phyloP scores from a whole-genome alignment of 2,797 vertebrate genomes.

The Mareca penelope region DNA sequence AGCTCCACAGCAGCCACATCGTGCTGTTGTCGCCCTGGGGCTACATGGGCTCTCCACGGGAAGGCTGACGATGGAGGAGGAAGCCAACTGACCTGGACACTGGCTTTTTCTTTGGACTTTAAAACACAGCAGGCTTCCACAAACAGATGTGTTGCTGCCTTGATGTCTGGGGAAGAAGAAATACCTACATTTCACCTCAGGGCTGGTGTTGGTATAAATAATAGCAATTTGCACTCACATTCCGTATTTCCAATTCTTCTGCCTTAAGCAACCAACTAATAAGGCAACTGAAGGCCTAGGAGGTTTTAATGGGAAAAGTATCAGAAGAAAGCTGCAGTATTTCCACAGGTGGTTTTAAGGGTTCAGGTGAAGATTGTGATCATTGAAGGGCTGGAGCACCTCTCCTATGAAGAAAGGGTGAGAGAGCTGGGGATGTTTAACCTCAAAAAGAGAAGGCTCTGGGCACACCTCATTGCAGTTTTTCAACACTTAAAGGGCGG shows the following conservation, averaged over 20 bases:
- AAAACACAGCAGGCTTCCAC: background rate
- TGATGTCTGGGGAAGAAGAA: background rate
- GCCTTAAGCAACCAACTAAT: background rate
- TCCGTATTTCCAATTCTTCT: background rate
- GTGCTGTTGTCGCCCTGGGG: background rate
- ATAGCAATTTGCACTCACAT: fast-evolving
- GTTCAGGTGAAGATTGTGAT: background rate
- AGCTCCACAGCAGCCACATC: background rate
- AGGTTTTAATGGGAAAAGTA: background rate
- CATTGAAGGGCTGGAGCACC: too few relatives aligned
- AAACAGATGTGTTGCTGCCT: background rate
- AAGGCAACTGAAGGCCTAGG: background rate
- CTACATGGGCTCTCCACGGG: background rate
- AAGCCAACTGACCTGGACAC: background rate
- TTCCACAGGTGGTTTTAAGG: background rate
- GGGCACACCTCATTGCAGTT: too few relatives aligned
- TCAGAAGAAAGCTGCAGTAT: background rate
- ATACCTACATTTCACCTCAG: background rate
- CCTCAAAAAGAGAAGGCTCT: too few relatives aligned
- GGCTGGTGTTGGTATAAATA: background rate
- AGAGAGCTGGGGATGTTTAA: too few relatives aligned
- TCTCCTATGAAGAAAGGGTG: too few relatives aligned
- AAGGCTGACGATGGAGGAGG: background rate
- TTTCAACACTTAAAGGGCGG: too few relatives aligned
- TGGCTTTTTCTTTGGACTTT: background rate